Base-by-base conservation (phyloP, 1,140 invertebrate genomes). In the Bombus breviceps region DNA sequence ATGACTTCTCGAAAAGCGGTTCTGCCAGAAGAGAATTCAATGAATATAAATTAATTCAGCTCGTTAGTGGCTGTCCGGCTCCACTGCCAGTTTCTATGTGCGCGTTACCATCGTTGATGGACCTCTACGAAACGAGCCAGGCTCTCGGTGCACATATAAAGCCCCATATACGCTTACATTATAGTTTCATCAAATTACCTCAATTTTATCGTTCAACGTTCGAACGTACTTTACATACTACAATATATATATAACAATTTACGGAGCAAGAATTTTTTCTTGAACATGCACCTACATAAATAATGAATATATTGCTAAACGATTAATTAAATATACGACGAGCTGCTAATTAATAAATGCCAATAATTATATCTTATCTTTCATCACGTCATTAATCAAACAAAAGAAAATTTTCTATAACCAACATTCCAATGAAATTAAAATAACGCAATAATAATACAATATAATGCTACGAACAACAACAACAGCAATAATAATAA, bases 31-130 rank as follows among this genome's bases (percentile, higher is more conserved):
- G 85, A 84, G 73, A 88, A 91, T 90, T 92, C 89, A 92, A 91
- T 89, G 89, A 90, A 85, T 86, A 92, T 93, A 93, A 93, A 93
- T 93, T 93, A 93, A 93, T 93, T 93, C 91, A 93, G 91, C 90
- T 93, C 91, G 91, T 93, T 93, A 93, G 89, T 69, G 84, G 74
- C 69, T 81, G 69, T 68, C 71, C 69, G n/a, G 68, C 72, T 25
- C 39, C 68, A 81, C 62, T 80, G 82, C 69, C 57, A 69, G 72
- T 77, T 84, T 78, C 82, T 62, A 79, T 76, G 72, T 64, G 72
- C 66, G 71, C 72, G 75, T 47, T 74, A 71, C 53, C 81, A 68
- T 53, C 73, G 34, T 62, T 53, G 47, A 47, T 78, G 47, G 64
- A 80, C 62, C 82, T 78, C 53, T 84, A 57, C 34, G 64, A 84